Conservation (phyloP, 2,113 vertebrate species). For the Clinocottus analis region DNA sequence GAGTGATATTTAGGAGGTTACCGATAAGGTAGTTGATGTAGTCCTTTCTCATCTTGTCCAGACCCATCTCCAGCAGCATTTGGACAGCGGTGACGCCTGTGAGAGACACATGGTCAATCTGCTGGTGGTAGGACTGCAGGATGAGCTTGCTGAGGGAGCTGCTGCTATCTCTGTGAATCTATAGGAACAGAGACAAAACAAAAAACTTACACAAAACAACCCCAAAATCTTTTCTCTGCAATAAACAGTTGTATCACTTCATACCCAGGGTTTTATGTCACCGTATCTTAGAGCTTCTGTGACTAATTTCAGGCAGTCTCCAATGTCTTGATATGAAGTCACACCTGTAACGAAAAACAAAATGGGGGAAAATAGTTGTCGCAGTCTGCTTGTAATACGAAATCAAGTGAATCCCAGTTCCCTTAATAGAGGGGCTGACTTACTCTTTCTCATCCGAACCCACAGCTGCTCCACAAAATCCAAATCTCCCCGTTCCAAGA, state of each 20-base stretch:
- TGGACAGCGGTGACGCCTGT: constrained; percentile 85
- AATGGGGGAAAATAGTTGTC: not conserved
- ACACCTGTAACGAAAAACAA: constrained; percentile 82
- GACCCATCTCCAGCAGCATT: constrained; percentile 94
- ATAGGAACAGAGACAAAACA: not conserved
- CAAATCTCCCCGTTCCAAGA: constrained; percentile 88
- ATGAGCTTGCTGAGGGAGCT: constrained; percentile 91
- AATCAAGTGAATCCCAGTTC: not conserved
- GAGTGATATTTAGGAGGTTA: constrained; percentile 59
- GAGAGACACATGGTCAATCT: constrained; percentile 85
- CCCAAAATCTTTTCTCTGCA: not conserved
- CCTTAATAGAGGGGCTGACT: constrained; percentile 48
- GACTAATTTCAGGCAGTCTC: constrained; percentile 88
- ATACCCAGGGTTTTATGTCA: constrained; percentile 94
- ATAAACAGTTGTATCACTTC: constrained; percentile 31
- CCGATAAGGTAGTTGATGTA: constrained; percentile 96
- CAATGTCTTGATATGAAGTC: constrained; percentile 90
- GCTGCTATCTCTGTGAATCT: constrained; percentile 94
- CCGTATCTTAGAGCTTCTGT: constrained; percentile 86
- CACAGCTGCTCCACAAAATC: constrained; percentile 96
- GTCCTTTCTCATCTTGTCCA: constrained; percentile 98
- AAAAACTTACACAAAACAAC: not conserved
- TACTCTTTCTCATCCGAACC: constrained; percentile 92
- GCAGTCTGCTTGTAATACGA: not conserved
- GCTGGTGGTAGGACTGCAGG: constrained; percentile 90